Evolutionary conservation across 2,888 invertebrate species (phyloP), one percentile per base, ranked within the genome.

Genomic region (Macaria liturata): DNA sequence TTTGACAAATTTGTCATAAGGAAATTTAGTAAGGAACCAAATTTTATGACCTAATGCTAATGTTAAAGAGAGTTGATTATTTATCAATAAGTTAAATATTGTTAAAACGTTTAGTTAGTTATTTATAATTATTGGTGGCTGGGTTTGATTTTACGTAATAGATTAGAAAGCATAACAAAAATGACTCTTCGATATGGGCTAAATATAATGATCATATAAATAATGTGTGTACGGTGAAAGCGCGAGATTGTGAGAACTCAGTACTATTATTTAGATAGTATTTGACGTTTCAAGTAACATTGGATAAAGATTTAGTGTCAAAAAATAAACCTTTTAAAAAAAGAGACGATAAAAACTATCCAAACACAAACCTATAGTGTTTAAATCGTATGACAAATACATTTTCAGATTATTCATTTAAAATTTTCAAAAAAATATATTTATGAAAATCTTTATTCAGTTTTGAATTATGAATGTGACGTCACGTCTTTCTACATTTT

Each of bases 401-500:
- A 20, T 20, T 20, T 20, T 20, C 20, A 20, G 20, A 39, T 39
- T 39, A 39, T 39, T 20, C 39, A 5, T 39, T 39, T 8, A 39
- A 39, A 39, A 39, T 39, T 39, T 39, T 39, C 5, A 3, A 7
- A 2, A 39, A 2, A 39, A 1, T 39, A 5, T 1, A 39, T 3
- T 7, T 20, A 6, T 37, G 34, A 39, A 20, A 30, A 32, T 39
- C 31, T 49, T 54, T 57, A 32, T 4, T 59, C 37, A 59, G 45
- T 42, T 3, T 32, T 44, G 34, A 45, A 53, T 32, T 49, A 39
- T 60, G 53, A 52, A 54, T 57, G 60, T 47, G 49, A 50, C 43
- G 57, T 81, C 75, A 83, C 81, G 62, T 81, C 82, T 80, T 76
- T 66, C 74, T 87, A 83, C 80, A 74, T 61, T 32, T 3, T 34